Percentiles rank a stretch among this genome's conserved stretches.
Conservation (phyloP, 2,797 vertebrate genomes). For the Acanthornis magna region DNA sequence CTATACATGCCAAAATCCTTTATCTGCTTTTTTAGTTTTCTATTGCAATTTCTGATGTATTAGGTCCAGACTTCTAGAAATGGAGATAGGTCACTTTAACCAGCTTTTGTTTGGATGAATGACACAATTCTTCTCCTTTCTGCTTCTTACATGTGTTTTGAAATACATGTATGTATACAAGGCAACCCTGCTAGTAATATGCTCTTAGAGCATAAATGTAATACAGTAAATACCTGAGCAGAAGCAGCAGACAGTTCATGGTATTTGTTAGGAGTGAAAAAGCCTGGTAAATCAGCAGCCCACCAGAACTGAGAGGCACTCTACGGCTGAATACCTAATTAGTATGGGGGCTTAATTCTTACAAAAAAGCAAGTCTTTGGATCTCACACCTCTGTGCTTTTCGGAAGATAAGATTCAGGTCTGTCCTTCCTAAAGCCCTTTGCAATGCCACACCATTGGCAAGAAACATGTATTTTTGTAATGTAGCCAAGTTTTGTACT, state of each 20-base stretch:
- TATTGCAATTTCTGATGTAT: background rate
- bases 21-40: background rate
- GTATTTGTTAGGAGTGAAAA: background rate
- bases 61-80: background rate
- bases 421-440: background rate
- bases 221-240: background rate
- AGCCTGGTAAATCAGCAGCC: background rate
- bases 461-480: background rate
- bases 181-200: background rate
- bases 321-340: background rate
- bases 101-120: background rate
- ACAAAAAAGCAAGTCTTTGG: background rate
- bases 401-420: background rate
- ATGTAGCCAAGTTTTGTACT: background rate
- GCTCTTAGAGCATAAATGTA: background rate
- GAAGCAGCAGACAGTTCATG: background rate
- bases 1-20: background rate
- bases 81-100: background rate
- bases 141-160: background rate
- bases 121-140: background rate
- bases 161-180: background rate
- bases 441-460: background rate
- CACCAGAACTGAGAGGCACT: background rate
- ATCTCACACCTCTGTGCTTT: background rate
- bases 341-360: background rate